Base-by-base conservation (phyloP, 1,140 invertebrate genomes). In the Heterodera carotae region DNA sequence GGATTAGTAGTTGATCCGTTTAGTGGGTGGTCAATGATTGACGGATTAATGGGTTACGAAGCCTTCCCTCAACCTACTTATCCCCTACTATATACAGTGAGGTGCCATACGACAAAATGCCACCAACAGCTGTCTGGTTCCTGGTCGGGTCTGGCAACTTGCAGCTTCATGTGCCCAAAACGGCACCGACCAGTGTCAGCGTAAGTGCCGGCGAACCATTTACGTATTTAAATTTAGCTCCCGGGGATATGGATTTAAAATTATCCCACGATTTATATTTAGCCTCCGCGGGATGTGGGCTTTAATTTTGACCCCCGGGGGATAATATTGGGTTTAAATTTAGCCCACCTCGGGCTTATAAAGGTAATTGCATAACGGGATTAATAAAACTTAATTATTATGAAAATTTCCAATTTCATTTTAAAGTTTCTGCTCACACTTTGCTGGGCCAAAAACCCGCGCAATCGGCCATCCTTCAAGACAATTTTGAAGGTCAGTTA, bases 91-190 rank as follows among this genome's bases (percentile, higher is more conserved):
- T 56, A 18, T 56, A 22, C 12, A 56, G 48, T 56, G 48, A 56
- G 48, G 92, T 95, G 73, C 96, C 96, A 0, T 99, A 97, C 88
- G 94, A 95, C 87, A 94, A 95, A 86, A 92, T 98, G 15, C 95
- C 98, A 88, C 95, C 95, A 2, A 95, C 94, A n/a, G 94, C 96
- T 62, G 95, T 99, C 64, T 97, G 98, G 89, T 98, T 94, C 92
- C 95, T 96, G 22, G 96, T 99, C 10, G 97, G 96, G 4, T 95
- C 92, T 34, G 93, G 94, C 88, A 94, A 94, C 71, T 90, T 96
- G 2, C 91, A 92, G 82, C 91, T 98, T 56, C 94, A 95, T 1
- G 92, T 98, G 69, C 96, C 96, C 0, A 90, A 91, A 33, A 93
- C 93, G 15, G 96, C 93, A 86, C 96, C 96, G 0, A 93, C 93